A percentile compares a stretch with the other conserved stretches of the same genome.
phyloP scores from a whole-genome alignment of 2,797 vertebrate species.

The Oreortyx pictus region DNA sequence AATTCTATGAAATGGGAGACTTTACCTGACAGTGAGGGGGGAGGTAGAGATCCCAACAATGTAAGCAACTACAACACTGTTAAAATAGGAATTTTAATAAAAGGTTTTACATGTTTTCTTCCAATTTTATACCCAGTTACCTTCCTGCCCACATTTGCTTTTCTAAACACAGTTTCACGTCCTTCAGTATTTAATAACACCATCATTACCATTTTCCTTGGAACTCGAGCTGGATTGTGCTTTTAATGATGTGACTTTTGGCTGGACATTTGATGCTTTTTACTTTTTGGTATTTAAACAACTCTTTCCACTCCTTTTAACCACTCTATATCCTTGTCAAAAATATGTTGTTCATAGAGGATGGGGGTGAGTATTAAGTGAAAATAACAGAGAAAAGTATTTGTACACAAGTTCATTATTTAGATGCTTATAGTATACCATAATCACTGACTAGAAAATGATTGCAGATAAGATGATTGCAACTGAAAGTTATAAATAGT shows the following conservation, averaged over 20 bases:
- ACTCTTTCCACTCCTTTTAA: background rate
- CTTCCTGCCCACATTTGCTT: background rate
- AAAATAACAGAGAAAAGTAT: background rate
- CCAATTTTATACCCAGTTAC: background rate
- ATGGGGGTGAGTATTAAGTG: background rate
- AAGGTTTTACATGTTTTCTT: background rate
- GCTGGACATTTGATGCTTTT: background rate
- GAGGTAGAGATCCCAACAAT: background rate
- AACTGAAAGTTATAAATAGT: slow-evolving; percentile 25
- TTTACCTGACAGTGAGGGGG: background rate
- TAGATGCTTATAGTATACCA: background rate
- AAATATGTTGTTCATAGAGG: background rate
- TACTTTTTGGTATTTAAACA: background rate
- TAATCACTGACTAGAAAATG: background rate
- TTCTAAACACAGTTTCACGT: background rate
- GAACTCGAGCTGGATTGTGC: background rate
- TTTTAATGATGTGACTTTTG: background rate
- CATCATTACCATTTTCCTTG: background rate
- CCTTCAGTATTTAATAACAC: background rate
- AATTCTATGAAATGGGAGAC: background rate
- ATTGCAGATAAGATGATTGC: background rate
- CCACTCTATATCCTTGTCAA: background rate
- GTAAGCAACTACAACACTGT: background rate
- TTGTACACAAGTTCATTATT: background rate
- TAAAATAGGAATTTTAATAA: slow-evolving; percentile 32